Conservation (phyloP, 2,888 invertebrate species). For the Molorchus minor region DNA sequence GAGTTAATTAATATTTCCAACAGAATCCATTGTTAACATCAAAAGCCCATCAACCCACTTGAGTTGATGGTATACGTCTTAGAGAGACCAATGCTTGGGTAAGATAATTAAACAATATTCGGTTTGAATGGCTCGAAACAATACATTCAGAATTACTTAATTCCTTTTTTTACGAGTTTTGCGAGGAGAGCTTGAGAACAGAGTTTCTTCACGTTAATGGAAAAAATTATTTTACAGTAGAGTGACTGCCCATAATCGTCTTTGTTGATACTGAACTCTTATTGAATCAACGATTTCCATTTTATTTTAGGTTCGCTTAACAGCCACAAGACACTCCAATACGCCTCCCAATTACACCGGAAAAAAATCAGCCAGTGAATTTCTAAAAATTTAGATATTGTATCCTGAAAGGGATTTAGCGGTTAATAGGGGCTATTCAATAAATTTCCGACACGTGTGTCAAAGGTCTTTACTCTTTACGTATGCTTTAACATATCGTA, state of each 20-base stretch:
- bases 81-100: too few relatives aligned
- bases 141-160: neutral
- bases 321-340: conserved; percentile 42
- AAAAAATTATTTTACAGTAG: conserved; percentile 10
- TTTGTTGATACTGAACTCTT: conserved; percentile 4
- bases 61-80: too few relatives aligned
- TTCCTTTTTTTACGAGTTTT: neutral
- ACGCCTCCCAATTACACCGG: conserved; percentile 29
- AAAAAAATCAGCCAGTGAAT: too few relatives aligned
- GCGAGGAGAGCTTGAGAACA: neutral
- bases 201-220: neutral
- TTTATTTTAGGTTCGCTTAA: conserved; percentile 37
- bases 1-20: too few relatives aligned
- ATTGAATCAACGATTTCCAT: conserved; percentile 12
- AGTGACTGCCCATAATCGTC: conserved; percentile 2
- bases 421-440: too few relatives aligned
- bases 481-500: too few relatives aligned
- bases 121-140: neutral
- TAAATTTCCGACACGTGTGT: too few relatives aligned
- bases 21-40: too few relatives aligned
- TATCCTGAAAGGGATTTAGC: too few relatives aligned
- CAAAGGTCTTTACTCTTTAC: too few relatives aligned
- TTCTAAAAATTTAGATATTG: too few relatives aligned
- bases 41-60: too few relatives aligned
- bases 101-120: neutral